Conservation (phyloP, 2,797 vertebrate genomes). For the Telmatherina bonti region DNA sequence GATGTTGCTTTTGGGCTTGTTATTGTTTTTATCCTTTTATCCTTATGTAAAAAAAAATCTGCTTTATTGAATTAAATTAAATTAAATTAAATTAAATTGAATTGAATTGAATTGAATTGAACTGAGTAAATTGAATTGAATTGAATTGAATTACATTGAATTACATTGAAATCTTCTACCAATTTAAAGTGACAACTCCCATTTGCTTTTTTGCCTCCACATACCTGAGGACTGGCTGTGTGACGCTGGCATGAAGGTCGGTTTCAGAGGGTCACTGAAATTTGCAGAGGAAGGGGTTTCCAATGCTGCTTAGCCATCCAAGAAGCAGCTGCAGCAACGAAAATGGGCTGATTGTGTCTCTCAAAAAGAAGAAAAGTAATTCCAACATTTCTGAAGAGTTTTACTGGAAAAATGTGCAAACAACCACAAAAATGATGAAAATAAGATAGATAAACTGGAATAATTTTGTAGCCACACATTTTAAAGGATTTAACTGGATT, state of each 20-base stretch:
- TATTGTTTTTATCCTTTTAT: no score
- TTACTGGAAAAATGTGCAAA: no score
- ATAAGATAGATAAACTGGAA: background rate
- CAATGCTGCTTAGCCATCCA: background rate
- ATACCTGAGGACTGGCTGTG: background rate
- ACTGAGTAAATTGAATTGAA: no score
- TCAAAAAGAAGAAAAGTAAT: background rate
- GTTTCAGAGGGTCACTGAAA: background rate
- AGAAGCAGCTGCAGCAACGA: background rate
- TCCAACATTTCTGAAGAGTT: background rate
- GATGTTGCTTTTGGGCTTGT: no score
- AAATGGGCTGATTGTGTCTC: background rate
- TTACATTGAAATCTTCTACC: background rate
- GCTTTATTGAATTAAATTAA: no score
- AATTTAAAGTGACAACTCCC: background rate
- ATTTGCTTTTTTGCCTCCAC: constrained; percentile 2
- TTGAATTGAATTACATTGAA: no score
- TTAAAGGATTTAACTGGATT: background rate
- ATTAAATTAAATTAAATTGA: no score
- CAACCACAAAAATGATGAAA: background rate
- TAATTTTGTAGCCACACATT: background rate
- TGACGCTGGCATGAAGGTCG: constrained; percentile 6
- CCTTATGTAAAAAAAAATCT: no score
- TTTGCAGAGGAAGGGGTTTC: background rate
- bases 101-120: no score